These are phyloP conservation scores for Enhydra lutris DNA, from an alignment of 2,113 vertebrate genomes.

Conservation along the genomic window DNA sequence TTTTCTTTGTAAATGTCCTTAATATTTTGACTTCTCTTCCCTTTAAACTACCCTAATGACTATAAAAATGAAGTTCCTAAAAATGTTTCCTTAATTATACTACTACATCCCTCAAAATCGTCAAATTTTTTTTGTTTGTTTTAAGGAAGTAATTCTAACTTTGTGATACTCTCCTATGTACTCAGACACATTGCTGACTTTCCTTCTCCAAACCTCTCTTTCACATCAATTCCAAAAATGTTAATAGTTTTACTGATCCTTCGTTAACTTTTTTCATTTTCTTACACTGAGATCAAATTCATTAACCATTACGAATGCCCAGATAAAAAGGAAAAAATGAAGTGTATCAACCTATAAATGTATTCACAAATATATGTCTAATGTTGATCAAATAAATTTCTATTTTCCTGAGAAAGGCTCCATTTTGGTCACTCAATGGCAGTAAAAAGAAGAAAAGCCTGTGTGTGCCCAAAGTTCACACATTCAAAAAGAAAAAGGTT, in stretches of 20 bases:
- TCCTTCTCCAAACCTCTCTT: not conserved
- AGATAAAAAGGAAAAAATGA: not conserved
- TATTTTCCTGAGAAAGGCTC: not conserved
- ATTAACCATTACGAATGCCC: not conserved
- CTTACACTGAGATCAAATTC: conserved; percentile 16
- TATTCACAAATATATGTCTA: conserved; percentile 24
- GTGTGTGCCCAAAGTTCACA: not conserved
- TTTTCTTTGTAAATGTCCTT: not conserved
- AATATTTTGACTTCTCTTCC: conserved; percentile 43
- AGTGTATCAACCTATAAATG: not conserved
- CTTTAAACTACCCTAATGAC: not conserved
- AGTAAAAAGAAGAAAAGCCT: not conserved
- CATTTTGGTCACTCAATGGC: not conserved
- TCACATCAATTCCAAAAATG: conserved; percentile 34
- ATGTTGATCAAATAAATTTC: not conserved
- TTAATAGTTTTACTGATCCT: conserved; percentile 19
- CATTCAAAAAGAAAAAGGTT: not conserved
- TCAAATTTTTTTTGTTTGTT: not conserved
- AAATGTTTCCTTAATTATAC: conserved; percentile 11
- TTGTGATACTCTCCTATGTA: not conserved
- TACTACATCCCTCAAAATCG: conserved; percentile 10
- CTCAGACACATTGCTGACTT: not conserved
- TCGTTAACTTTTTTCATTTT: not conserved
- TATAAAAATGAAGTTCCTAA: conserved; percentile 28
- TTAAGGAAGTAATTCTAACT: not conserved